Evolutionary conservation across 37 sponge, comb jelly and placozoan genomes (phyloP), one percentile per base, ranked within the genome.

Genomic region (Spongilla lacustris): DNA sequence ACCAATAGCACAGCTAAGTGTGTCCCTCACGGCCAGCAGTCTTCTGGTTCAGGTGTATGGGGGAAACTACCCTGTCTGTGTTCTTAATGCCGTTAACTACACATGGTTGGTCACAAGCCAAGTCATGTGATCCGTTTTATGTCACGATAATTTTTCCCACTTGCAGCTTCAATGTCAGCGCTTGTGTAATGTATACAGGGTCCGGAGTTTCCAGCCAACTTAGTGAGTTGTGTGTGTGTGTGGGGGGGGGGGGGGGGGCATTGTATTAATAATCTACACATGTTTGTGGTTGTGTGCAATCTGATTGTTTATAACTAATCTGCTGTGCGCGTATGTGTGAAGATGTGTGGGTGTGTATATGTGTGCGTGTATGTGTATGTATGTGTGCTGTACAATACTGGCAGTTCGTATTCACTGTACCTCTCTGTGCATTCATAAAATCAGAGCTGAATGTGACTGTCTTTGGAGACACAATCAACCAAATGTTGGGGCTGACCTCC

Each of bases 1-100:
- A 25, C 83, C 91, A 30, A 28, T 86, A 30, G 91, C 91, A 49
- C 36, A 70, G 5, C 36, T 91, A n/a, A 31, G 72, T 22, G 22
- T 77, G 22, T 31, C 71, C 0, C 28, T 90, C 33, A 68, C 49
- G 8, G 66, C 90, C 22, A 29, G 4, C 27, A 76, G 85, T 22
- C 30, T 29, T 11, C 75, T 85, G 58, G 81, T 85, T 33, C 38
- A 85, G 36, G 23, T 90, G 67, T 31, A 89, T 5, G 14, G 22
- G 2, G 26, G 23, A 22, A 19, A 21, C 36, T 35, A 36, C 23
- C 77, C 77, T 30, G 24, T 48, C 37, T 35, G 22, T 23, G 23
- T 13, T 37, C 49, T 36, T 30, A 27, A 77, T 1, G 9, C 9
- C 9, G 71, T 30, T 0, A 77, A 31, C 46, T 35, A 73, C 3